Evolutionary conservation across 2,113 vertebrate species (phyloP), one percentile per base, ranked within the genome.

Genomic region (Chrysemys picta): DNA sequence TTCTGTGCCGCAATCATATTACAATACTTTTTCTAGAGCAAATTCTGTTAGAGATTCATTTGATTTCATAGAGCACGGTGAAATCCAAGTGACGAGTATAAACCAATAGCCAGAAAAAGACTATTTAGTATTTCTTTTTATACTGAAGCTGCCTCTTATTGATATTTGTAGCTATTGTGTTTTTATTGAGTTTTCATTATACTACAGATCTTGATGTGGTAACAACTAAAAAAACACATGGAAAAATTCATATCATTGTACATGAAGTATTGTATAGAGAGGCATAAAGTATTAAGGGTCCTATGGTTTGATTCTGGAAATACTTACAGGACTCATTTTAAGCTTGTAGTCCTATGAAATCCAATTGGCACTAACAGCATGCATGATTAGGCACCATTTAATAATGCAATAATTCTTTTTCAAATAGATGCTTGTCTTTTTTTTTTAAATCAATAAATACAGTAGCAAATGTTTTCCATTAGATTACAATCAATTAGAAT

Each of bases 401-500:
- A 89, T 90, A 80, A 92, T 93, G 95, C 82, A 96, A 85, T 92
- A 91, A 85, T 90, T 92, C 62, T 57, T 93, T 89, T 91, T 93
- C 91, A 85, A 4, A 95, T 95, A 88, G 31, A 84, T 89, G 78
- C n/a, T 56, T 85, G 89, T 83, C 79, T 85, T 57, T 59, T 5
- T 89, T 52, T 1, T 52, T 52, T 10, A 96, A 78, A 84, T 87
- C 88, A 84, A 86, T 95, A 45, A 50, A 87, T 79, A 87, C 13
- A 89, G 81, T 56, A 59, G 11, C 31, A 87, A 87, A 85, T 50
- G 16, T 59, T 31, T 88, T 84, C 79, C 45, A 88, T 88, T 78
- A 80, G 69, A 84, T 89, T 91, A 65, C 72, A 96, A 96, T 91
- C 72, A 92, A 95, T 97, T 97, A 93, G 93, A 95, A 96, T 91